Percentiles rank a stretch among this genome's conserved stretches.
These are phyloP conservation scores for Acestrorhynchus altus DNA, from an alignment of 2,797 vertebrate species.

Conservation along the genomic window DNA sequence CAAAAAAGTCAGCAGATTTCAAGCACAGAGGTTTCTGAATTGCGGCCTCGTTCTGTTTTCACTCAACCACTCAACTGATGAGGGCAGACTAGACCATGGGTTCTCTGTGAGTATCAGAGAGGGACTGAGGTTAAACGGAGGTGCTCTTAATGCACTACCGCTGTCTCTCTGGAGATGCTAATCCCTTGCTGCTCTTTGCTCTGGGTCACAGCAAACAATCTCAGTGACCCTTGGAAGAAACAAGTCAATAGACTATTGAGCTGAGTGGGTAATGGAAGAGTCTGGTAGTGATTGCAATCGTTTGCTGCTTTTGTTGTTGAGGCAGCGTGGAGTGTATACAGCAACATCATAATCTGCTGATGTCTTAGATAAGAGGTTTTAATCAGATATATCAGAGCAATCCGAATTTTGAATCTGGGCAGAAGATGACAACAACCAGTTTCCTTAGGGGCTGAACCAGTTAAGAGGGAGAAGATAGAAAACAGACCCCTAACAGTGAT, in stretches of 20 bases:
- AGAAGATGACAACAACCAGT: background rate
- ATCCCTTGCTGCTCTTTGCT: constrained; percentile 3
- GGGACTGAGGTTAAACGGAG: constrained; percentile 29
- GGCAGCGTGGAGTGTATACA: background rate
- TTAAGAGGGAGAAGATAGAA: background rate
- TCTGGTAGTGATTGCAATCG: background rate
- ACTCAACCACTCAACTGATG: background rate
- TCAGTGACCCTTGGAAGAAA: background rate
- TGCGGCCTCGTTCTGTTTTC: background rate
- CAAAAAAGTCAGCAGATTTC: background rate
- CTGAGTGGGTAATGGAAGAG: background rate
- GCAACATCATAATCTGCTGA: background rate
- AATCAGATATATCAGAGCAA: background rate
- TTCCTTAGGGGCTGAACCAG: background rate
- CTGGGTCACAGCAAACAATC: background rate
- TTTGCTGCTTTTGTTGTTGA: background rate
- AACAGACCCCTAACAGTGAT: background rate
- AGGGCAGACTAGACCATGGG: background rate
- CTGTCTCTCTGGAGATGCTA: constrained; percentile 21
- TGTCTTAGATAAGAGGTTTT: background rate
- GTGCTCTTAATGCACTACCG: constrained; percentile 4
- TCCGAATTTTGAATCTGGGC: background rate
- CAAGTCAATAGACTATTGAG: background rate
- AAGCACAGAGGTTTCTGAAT: background rate
- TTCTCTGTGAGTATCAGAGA: background rate